Conservation (phyloP, 2,113 vertebrate species). For the Cepphus grylle region DNA sequence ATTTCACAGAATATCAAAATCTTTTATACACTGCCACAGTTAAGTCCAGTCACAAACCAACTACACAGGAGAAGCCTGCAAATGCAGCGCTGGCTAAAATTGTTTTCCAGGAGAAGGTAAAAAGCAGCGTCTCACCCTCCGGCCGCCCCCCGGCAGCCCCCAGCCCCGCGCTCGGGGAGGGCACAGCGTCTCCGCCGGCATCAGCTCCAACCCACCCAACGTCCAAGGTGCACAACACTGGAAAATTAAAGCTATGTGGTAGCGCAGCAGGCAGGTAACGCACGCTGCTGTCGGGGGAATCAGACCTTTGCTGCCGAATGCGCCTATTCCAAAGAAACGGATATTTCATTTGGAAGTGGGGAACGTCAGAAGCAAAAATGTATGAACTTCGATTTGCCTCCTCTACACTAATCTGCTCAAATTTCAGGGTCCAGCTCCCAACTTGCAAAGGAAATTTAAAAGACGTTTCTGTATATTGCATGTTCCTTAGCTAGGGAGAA, state of each 20-base stretch:
- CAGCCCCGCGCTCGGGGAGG: neutral
- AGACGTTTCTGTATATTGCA: neutral
- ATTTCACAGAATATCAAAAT: conserved; percentile 72
- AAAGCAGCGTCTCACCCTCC: conserved; percentile 3
- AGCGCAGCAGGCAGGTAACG: neutral
- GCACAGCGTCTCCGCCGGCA: neutral
- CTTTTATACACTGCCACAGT: conserved; percentile 69
- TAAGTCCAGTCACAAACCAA: conserved; percentile 68
- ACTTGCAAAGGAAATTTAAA: neutral
- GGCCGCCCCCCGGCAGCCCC: neutral
- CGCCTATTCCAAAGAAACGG: neutral
- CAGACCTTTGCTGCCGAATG: neutral
- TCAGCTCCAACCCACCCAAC: neutral
- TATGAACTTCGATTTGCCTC: neutral
- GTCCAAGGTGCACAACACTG: neutral
- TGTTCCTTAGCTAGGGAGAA: neutral
- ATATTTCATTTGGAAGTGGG: neutral
- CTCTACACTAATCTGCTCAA: neutral
- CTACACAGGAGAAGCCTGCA: conserved; percentile 39
- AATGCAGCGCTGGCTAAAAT: neutral
- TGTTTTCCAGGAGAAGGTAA: conserved; percentile 21
- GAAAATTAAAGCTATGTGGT: conserved; percentile 17
- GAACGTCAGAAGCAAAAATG: neutral
- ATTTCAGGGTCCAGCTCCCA: neutral
- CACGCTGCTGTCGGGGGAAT: neutral